phyloP scores from a whole-genome alignment of 2,113 vertebrate genomes.

The Cyrtonyx montezumae region DNA sequence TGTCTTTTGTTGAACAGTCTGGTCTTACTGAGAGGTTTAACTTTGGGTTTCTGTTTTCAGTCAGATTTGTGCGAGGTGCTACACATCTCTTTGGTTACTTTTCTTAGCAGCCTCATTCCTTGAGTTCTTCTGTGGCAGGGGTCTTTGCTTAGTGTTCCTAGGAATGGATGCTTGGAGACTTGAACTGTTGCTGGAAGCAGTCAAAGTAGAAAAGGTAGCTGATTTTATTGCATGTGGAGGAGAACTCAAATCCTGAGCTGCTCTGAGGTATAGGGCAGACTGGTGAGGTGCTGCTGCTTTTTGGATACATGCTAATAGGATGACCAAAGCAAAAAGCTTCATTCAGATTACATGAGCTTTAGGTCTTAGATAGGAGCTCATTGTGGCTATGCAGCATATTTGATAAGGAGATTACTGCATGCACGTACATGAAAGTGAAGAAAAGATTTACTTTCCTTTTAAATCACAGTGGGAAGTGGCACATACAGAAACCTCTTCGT shows the following conservation, averaged over 20 bases:
- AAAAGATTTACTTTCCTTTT: background rate
- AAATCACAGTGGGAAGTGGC: background rate
- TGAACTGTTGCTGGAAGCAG: background rate
- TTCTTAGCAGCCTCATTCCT: background rate
- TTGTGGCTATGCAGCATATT: background rate
- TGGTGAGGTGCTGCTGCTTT: background rate
- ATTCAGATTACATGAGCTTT: background rate
- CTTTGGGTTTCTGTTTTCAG: background rate
- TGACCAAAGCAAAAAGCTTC: background rate
- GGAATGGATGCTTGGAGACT: background rate
- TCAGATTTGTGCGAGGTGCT: background rate
- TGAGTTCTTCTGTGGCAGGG: background rate
- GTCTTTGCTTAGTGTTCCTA: background rate
- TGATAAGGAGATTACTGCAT: background rate
- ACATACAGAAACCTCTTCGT: background rate
- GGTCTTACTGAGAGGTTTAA: constrained; percentile 12
- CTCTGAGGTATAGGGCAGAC: background rate
- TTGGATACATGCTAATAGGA: background rate
- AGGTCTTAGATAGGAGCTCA: background rate
- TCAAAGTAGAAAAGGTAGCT: background rate
- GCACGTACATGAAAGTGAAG: background rate
- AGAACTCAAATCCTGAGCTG: background rate
- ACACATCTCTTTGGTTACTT: background rate
- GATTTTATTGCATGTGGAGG: background rate
- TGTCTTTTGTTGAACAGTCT: background rate